These are phyloP conservation scores for Eptatretus burgeri DNA, from an alignment of 2,113 vertebrate genomes.

Conservation along the genomic window DNA sequence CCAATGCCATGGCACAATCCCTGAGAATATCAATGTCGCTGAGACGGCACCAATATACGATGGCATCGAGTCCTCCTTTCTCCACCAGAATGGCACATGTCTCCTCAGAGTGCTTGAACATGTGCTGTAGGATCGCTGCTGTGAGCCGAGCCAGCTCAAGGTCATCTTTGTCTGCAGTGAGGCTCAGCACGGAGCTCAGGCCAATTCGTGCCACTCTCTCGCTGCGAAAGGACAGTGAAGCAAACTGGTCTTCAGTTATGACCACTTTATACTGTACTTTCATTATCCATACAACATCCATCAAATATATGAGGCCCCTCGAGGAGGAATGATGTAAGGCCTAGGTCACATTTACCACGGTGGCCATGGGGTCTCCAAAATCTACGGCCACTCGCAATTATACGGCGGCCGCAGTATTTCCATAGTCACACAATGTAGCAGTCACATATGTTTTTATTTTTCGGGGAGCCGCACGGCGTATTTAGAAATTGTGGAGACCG, in stretches of 20 bases:
- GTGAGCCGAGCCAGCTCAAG: constrained; percentile 40
- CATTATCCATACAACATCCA: too few species aligned
- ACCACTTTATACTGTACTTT: too few species aligned
- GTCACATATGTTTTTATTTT: too few species aligned
- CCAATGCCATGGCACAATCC: constrained; percentile 62
- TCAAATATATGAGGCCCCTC: too few species aligned
- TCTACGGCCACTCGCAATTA: too few species aligned
- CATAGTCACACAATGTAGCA: too few species aligned
- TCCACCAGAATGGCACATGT: constrained; percentile 51
- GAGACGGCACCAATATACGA: constrained; percentile 79
- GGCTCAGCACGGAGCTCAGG: constrained; percentile 54
- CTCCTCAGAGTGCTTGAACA: constrained; percentile 96
- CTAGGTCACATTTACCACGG: too few species aligned
- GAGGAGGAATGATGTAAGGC: too few species aligned
- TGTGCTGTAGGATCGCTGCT: constrained; percentile 78
- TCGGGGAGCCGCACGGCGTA: too few species aligned
- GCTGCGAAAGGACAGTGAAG: constrained; percentile 15
- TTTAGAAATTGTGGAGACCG: too few species aligned
- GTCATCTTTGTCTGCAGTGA: constrained; percentile 42
- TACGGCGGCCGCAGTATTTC: too few species aligned
- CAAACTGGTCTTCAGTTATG: background rate
- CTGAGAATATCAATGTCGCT: constrained; percentile 42
- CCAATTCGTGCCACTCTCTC: constrained; percentile 61
- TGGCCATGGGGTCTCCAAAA: too few species aligned
- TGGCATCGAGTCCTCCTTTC: constrained; percentile 44